phyloP scores from a whole-genome alignment of 2,113 vertebrate genomes.

The Plectropomus leopardus region DNA sequence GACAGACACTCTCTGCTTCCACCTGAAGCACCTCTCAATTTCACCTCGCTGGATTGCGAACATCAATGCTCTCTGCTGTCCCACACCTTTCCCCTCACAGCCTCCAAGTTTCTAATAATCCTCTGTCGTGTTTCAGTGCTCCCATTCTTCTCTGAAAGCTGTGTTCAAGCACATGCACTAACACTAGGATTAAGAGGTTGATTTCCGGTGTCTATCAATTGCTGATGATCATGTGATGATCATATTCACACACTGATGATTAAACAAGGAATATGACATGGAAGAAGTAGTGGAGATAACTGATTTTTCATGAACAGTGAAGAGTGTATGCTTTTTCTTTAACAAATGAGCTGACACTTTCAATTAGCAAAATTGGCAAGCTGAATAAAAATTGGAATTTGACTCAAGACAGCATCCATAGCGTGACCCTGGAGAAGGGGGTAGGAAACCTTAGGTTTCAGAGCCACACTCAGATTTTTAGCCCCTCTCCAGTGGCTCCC shows the following conservation, averaged over 20 bases:
- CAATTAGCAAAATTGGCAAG: neutral
- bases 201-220: neutral
- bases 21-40: conserved; percentile 32
- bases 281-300: neutral
- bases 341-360: neutral
- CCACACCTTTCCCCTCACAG: neutral
- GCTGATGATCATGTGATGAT: neutral
- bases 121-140: neutral
- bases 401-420: neutral
- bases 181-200: neutral
- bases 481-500: too few species aligned
- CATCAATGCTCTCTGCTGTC: neutral
- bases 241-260: neutral
- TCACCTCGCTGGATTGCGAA: conserved; percentile 17
- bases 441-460: too few species aligned
- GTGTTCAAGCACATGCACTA: neutral
- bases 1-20: conserved; percentile 12
- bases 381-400: neutral
- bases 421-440: neutral
- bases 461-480: too few species aligned
- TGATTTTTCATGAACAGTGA: neutral
- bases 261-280: neutral
- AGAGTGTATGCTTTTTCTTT: neutral
- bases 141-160: neutral
- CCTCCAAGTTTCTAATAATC: neutral